phyloP scores from a whole-genome alignment of 2,113 vertebrate genomes.

The Larimichthys polyactis region DNA sequence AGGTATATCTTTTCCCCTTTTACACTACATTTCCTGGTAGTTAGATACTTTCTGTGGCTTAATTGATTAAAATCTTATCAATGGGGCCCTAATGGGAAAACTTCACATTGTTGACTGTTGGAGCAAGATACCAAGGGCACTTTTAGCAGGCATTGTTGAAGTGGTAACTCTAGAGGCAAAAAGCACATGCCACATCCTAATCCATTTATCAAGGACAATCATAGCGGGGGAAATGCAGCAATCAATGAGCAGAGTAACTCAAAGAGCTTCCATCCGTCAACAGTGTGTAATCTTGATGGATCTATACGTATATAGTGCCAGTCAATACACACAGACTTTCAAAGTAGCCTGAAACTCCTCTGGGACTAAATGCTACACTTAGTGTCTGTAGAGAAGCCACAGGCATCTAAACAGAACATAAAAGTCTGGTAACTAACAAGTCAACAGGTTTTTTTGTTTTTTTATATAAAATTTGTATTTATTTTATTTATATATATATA shows the following conservation, averaged over 20 bases:
- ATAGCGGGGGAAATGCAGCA: constrained; percentile 41
- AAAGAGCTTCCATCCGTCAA: constrained; percentile 61
- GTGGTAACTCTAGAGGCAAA: constrained; percentile 51
- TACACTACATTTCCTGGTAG: constrained; percentile 52
- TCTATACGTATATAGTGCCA: constrained; percentile 42
- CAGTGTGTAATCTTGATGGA: constrained; percentile 59
- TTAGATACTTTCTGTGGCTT: constrained; percentile 28
- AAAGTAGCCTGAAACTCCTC: constrained; percentile 22
- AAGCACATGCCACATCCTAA: constrained; percentile 52
- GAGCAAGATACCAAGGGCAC: constrained; percentile 28
- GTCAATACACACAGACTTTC: constrained; percentile 51
- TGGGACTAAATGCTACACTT: constrained; percentile 13
- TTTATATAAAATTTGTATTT: background rate
- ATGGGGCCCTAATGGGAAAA: constrained; percentile 46
- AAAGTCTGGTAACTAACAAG: background rate
- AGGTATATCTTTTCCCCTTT: constrained; percentile 25
- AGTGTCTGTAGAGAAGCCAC: constrained; percentile 6
- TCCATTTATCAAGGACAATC: constrained; percentile 65
- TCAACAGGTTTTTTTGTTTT: background rate
- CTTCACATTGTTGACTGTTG: constrained; percentile 42
- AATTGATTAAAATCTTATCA: constrained; percentile 65
- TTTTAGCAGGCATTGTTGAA: constrained; percentile 39
- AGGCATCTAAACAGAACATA: background rate
- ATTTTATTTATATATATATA: too few relatives aligned
- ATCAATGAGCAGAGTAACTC: constrained; percentile 65